A percentile compares a stretch with the other conserved stretches of the same genome.
These are phyloP conservation scores for Epistrophella euchroma DNA, from an alignment of 2,888 invertebrate genomes.

Conservation along the genomic window DNA sequence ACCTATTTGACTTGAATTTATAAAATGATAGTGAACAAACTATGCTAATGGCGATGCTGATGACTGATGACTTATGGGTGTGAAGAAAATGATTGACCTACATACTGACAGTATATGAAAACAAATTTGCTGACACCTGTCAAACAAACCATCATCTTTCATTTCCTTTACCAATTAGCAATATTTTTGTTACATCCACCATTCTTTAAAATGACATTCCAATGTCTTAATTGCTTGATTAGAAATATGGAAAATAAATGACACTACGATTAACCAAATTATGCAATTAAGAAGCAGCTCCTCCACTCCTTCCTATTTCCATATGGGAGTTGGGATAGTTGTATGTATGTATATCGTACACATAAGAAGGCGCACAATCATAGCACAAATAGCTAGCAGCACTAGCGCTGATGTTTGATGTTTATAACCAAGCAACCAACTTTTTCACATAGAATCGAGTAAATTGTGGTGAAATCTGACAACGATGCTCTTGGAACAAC, in stretches of 20 bases:
- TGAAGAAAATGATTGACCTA: conserved; percentile 31
- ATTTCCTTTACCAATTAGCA: neutral
- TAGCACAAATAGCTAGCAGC: conserved; percentile 35
- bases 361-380: conserved; percentile 17
- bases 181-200: conserved; percentile 12
- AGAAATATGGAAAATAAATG: conserved; percentile 74
- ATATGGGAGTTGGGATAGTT: conserved; percentile 60
- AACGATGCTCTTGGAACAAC: conserved; percentile 71
- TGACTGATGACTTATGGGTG: conserved; percentile 8
- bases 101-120: conserved; percentile 17
- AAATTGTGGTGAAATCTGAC: conserved; percentile 73
- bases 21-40: conserved; percentile 37
- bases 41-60: neutral
- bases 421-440: conserved; percentile 38
- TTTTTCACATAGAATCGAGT: conserved; percentile 34
- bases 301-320: conserved; percentile 62
- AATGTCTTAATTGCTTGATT: conserved; percentile 73
- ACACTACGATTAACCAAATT: conserved; percentile 73
- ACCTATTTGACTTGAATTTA: conserved; percentile 35
- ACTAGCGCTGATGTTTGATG: conserved; percentile 23
- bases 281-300: conserved; percentile 68
- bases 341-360: neutral
- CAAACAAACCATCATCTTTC: conserved; percentile 25
- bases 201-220: conserved; percentile 45
- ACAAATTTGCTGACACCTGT: conserved; percentile 31